These are phyloP conservation scores for Phenganax subtilis DNA, from an alignment of 92 coral and sea anemone species.

Conservation along the genomic window DNA sequence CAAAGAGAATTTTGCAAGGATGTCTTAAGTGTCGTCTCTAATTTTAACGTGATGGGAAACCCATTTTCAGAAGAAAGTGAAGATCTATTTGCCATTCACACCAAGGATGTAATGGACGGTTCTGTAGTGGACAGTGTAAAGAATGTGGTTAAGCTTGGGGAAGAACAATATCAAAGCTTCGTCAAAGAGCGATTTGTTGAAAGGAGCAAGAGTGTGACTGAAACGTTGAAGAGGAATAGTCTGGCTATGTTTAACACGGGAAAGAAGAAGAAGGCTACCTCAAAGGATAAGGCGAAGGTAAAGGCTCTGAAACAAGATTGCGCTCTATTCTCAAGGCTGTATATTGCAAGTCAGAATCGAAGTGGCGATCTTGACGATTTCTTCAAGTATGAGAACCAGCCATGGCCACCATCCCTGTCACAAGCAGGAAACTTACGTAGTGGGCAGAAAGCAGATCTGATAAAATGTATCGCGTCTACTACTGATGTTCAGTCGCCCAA, in stretches of 20 bases:
- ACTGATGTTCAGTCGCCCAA: constrained; percentile 21
- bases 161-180: constrained; percentile 47
- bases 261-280: constrained; percentile 23
- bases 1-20: constrained; percentile 44
- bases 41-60: constrained; percentile 54
- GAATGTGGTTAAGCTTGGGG: constrained; percentile 42
- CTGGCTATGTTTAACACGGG: constrained; percentile 27
- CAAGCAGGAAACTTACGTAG: constrained; percentile 52
- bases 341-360: constrained; percentile 48
- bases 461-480: constrained; percentile 40
- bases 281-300: constrained; percentile 49
- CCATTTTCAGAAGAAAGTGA: constrained; percentile 56
- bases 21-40: constrained; percentile 42
- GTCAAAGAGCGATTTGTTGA: constrained; percentile 50
- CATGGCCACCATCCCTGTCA: constrained; percentile 53
- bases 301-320: constrained; percentile 45
- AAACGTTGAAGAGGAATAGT: constrained; percentile 37
- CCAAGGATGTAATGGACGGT: constrained; percentile 54
- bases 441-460: constrained; percentile 59
- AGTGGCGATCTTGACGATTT: constrained; percentile 53
- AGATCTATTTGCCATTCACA: constrained; percentile 59
- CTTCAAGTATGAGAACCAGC: constrained; percentile 53
- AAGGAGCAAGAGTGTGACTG: constrained; percentile 38
- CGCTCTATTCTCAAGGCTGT: constrained; percentile 47
- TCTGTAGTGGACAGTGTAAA: constrained; percentile 43